A percentile compares a stretch with the other conserved stretches of the same genome.
Conservation (phyloP, 2,113 vertebrate genomes). For the Craseonycteris thonglongyai region DNA sequence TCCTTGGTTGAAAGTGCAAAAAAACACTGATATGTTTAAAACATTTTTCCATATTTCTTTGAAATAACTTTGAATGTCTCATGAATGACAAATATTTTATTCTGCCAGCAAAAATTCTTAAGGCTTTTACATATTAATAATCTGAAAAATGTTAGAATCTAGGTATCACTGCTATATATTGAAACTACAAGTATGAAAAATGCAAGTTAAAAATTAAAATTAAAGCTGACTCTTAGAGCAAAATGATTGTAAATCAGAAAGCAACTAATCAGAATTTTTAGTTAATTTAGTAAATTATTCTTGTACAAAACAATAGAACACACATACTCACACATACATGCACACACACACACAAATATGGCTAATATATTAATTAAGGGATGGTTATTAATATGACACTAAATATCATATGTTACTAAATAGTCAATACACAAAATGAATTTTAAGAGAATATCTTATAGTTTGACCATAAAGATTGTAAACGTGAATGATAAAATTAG, state of each 20-base stretch:
- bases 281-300: background rate
- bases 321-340: background rate
- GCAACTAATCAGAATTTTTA: background rate
- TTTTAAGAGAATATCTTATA: background rate
- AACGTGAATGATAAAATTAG: background rate
- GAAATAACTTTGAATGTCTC: conserved; percentile 4
- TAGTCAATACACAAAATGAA: background rate
- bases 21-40: conserved; percentile 12
- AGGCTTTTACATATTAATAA: background rate
- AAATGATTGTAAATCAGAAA: background rate
- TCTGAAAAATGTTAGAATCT: background rate
- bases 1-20: background rate
- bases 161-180: background rate
- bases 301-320: background rate
- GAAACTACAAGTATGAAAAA: background rate
- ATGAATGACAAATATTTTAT: conserved; percentile 29
- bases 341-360: background rate
- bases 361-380: background rate
- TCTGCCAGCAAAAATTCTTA: background rate
- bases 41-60: conserved; percentile 3
- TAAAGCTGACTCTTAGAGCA: background rate
- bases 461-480: background rate
- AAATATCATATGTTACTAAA: background rate
- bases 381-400: background rate
- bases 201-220: background rate